Percentiles rank a stretch among this genome's conserved stretches.
Conservation (phyloP, 2,113 vertebrate species). For the Periophthalmus modestus region DNA sequence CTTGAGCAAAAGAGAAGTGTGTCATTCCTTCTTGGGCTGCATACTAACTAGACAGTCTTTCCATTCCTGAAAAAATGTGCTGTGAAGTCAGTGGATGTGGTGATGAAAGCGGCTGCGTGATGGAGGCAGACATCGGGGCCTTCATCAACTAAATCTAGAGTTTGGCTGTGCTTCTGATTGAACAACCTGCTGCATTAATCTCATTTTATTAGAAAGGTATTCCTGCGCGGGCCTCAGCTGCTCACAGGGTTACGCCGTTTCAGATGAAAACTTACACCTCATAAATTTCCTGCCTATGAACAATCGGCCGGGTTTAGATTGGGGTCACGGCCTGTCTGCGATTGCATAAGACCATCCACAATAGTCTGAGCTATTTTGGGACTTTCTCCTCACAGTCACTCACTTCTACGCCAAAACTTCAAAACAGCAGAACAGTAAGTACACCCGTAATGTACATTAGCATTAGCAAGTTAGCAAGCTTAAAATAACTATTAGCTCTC, state of each 20-base stretch:
- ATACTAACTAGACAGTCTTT: slow-evolving; percentile 63
- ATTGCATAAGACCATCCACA: slow-evolving; percentile 8
- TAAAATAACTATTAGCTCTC: background rate
- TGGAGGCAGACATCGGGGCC: slow-evolving; percentile 25
- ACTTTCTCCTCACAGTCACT: slow-evolving; percentile 1
- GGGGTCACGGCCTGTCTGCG: slow-evolving; percentile 23
- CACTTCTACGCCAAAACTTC: background rate
- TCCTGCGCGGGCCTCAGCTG: slow-evolving; percentile 17
- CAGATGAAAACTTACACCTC: slow-evolving; percentile 21
- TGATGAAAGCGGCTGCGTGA: slow-evolving; percentile 53
- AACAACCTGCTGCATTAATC: slow-evolving; percentile 39
- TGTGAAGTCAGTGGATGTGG: slow-evolving; percentile 55
- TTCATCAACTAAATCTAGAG: slow-evolving; percentile 52
- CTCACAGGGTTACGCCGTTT: slow-evolving; percentile 14
- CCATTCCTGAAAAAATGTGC: slow-evolving; percentile 23
- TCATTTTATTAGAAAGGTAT: slow-evolving; percentile 33
- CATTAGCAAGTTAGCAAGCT: background rate
- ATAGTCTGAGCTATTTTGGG: background rate
- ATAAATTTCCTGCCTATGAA: slow-evolving; percentile 25
- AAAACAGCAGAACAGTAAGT: background rate
- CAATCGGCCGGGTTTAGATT: slow-evolving; percentile 15
- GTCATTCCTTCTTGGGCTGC: slow-evolving; percentile 61
- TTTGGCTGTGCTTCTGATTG: slow-evolving; percentile 27
- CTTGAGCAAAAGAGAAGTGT: slow-evolving; percentile 58
- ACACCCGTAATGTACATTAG: background rate